Conservation (phyloP, 2,797 vertebrate genomes). For the Heliangelus exortis region DNA sequence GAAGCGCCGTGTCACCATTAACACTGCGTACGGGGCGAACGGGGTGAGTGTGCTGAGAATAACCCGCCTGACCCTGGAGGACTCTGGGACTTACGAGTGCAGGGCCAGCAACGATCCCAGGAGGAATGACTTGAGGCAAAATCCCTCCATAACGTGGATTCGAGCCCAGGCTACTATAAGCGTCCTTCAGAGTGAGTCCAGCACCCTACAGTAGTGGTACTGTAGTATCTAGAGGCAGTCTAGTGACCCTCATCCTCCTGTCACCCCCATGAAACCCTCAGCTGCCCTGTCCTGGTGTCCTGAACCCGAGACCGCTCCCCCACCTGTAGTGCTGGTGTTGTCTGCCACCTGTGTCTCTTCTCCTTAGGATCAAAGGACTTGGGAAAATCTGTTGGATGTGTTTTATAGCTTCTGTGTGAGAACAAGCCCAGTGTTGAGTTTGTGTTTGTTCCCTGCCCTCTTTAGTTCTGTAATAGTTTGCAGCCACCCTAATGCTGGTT, state of each 20-base stretch:
- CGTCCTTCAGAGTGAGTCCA: conserved; percentile 98
- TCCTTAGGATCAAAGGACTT: conserved; percentile 69
- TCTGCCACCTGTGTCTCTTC: conserved; percentile 67
- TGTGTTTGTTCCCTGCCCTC: conserved; percentile 16
- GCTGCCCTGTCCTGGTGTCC: conserved; percentile 59
- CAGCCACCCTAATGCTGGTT: conserved; percentile 62
- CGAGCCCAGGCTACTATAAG: conserved; percentile 99
- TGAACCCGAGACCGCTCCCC: conserved; percentile 54
- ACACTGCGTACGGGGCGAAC: conserved; percentile 94
- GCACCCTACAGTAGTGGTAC: conserved; percentile 85
- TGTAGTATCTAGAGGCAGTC: conserved; percentile 87
- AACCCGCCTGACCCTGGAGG: conserved; percentile 94
- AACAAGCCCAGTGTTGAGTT: conserved; percentile 14
- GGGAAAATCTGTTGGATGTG: conserved; percentile 51
- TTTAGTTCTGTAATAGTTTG: conserved; percentile 63
- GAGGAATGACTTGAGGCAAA: conserved; percentile 97
- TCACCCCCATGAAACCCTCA: not conserved
- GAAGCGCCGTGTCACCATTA: conserved; percentile 95
- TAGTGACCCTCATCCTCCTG: conserved; percentile 69
- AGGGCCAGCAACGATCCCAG: conserved; percentile 98
- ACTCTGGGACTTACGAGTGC: conserved; percentile 99
- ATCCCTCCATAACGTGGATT: conserved; percentile 98
- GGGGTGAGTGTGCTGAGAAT: conserved; percentile 96
- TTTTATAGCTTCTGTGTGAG: conserved; percentile 48
- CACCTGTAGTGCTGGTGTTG: conserved; percentile 60